Conservation (phyloP, 2,113 vertebrate species). For the Trichechus manatus region DNA sequence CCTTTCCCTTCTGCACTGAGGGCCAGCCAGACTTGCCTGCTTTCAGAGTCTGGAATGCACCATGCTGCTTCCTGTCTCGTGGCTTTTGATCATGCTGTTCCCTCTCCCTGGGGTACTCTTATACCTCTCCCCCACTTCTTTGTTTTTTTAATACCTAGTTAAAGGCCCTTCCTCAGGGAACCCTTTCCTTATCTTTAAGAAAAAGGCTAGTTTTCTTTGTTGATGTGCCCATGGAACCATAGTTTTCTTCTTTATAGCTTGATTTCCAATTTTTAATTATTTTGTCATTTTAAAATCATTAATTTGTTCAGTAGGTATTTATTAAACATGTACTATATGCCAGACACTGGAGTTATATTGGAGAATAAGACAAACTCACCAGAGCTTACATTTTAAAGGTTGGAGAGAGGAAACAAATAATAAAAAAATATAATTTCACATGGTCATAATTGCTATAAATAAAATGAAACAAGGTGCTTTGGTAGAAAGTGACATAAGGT, state of each 20-base stretch:
- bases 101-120: background rate
- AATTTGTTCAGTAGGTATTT: background rate
- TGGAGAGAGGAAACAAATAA: background rate
- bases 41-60: background rate
- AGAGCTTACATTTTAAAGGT: background rate
- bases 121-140: background rate
- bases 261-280: background rate
- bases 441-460: background rate
- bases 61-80: background rate
- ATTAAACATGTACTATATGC: background rate
- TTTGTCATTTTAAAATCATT: background rate
- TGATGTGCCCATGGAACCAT: background rate
- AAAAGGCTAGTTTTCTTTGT: background rate
- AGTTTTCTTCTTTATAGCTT: background rate
- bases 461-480: background rate
- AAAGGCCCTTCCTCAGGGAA: background rate
- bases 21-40: rapidly evolving
- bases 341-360: background rate
- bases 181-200: background rate
- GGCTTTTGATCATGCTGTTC: rapidly evolving
- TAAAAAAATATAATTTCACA: background rate
- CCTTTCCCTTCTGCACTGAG: background rate
- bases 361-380: background rate
- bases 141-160: background rate
- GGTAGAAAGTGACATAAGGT: background rate